Percentiles rank a stretch among this genome's conserved stretches.
These are phyloP conservation scores for Adoxophyes honmai DNA, from an alignment of 1,140 invertebrate genomes.

Conservation along the genomic window DNA sequence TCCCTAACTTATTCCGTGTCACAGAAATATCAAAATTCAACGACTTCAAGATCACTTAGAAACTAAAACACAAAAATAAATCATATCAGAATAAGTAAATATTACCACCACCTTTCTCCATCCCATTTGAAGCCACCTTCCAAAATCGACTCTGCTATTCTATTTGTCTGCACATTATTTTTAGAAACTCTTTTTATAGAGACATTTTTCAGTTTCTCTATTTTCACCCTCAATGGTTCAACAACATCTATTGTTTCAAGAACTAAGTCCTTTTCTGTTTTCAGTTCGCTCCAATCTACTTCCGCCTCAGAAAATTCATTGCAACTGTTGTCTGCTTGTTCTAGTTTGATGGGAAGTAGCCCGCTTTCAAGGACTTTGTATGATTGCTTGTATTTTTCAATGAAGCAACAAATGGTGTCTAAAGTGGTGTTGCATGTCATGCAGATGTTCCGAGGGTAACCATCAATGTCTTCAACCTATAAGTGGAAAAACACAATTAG, in stretches of 20 bases:
- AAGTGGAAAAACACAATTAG: no score
- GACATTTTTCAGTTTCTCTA: neutral
- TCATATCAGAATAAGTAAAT: conserved; percentile 21
- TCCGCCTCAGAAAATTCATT: neutral
- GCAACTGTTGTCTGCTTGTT: conserved; percentile 22
- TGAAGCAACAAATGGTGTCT: conserved; percentile 42
- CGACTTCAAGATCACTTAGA: no score
- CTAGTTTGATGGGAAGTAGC: conserved; percentile 43
- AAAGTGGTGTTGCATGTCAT: conserved; percentile 43
- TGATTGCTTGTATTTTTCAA: conserved; percentile 53
- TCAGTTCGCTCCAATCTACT: neutral
- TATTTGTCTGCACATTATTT: conserved; percentile 32
- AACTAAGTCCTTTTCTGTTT: neutral
- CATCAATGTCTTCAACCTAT: conserved; percentile 55
- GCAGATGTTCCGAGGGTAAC: conserved; percentile 56
- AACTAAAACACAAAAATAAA: conserved; percentile 12
- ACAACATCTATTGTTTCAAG: conserved; percentile 15
- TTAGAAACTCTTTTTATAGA: conserved; percentile 2
- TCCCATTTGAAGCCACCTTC: conserved; percentile 57
- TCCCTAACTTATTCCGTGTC: no score
- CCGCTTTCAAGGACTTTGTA: conserved; percentile 45
- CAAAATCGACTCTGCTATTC: conserved; percentile 54
- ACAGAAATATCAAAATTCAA: no score
- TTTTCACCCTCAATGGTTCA: conserved; percentile 33
- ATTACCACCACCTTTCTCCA: conserved; percentile 63